Percentiles rank a stretch among this genome's conserved stretches.
Conservation (phyloP, 2,888 invertebrate species). For the Corythucha ciliata region DNA sequence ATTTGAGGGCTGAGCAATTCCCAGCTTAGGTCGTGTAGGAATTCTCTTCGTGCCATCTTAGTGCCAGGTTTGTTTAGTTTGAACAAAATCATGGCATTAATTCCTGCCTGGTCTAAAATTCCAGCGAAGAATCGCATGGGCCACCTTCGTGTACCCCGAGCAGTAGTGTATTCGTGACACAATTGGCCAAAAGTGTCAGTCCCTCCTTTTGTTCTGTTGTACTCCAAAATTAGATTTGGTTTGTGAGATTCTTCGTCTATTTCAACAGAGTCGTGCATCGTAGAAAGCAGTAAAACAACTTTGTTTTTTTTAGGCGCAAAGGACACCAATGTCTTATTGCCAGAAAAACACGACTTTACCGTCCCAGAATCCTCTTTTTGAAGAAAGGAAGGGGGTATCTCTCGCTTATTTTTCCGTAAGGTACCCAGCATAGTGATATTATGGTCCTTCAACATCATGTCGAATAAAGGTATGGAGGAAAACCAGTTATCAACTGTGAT, state of each 20-base stretch:
- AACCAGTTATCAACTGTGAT: conserved; percentile 28
- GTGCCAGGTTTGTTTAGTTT: conserved; percentile 11
- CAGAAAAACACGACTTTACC: conserved; percentile 36
- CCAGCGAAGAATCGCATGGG: conserved; percentile 32
- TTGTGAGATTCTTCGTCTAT: conserved; percentile 35
- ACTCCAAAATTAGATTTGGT: conserved; percentile 34
- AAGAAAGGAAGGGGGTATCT: conserved; percentile 37
- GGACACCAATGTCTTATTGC: conserved; percentile 34
- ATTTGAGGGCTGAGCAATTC: conserved; percentile 9
- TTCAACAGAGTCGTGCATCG: conserved; percentile 32
- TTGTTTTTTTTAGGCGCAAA: conserved; percentile 35
- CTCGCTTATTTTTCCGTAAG: conserved; percentile 34
- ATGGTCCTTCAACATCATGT: conserved; percentile 29
- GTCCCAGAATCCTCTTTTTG: conserved; percentile 31
- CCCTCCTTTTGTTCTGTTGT: conserved; percentile 36
- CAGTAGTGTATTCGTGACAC: conserved; percentile 33
- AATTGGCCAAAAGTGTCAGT: conserved; percentile 36
- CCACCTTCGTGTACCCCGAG: conserved; percentile 34
- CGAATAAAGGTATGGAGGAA: conserved; percentile 25
- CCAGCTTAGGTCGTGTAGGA: conserved; percentile 15
- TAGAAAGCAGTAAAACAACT: conserved; percentile 35
- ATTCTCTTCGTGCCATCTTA: conserved; percentile 19
- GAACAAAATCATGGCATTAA: conserved; percentile 22
- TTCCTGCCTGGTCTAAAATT: conserved; percentile 22
- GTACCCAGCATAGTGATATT: conserved; percentile 31